A percentile compares a stretch with the other conserved stretches of the same genome.
These are phyloP conservation scores for Meta bourneti DNA, from an alignment of 2,888 invertebrate species.

Conservation along the genomic window DNA sequence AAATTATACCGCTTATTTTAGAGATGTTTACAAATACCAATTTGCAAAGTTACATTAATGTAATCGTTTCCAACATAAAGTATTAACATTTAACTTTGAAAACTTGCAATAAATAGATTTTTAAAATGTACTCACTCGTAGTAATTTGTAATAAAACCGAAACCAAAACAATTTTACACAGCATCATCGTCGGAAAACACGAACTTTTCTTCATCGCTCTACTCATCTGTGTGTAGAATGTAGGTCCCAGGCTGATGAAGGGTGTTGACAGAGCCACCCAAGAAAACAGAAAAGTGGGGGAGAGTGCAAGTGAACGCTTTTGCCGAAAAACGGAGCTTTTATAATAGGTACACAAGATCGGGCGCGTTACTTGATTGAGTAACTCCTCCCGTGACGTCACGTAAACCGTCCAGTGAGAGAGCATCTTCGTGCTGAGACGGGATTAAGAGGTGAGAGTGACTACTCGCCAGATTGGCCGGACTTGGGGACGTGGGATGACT, in stretches of 20 bases:
- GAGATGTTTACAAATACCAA: too few relatives aligned
- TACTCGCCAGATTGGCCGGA: constrained; percentile 37
- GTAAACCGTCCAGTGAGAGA: constrained; percentile 37
- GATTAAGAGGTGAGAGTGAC: constrained; percentile 42
- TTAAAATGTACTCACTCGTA: constrained; percentile 41
- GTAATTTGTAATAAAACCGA: constrained; percentile 46
- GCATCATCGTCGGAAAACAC: background rate
- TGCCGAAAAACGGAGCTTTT: constrained; percentile 31
- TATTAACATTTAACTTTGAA: background rate
- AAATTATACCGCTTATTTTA: too few relatives aligned
- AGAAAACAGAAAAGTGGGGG: constrained; percentile 23
- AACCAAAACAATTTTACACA: constrained; percentile 44
- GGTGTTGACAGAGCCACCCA: background rate
- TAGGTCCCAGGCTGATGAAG: background rate
- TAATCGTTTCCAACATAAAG: background rate
- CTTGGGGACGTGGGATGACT: constrained; percentile 59
- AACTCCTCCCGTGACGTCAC: constrained; percentile 67
- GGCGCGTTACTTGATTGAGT: constrained; percentile 40
- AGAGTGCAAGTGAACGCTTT: constrained; percentile 17
- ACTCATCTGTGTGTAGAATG: background rate
- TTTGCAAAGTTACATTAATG: too few relatives aligned
- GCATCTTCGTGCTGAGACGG: constrained; percentile 25
- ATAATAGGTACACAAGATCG: constrained; percentile 40
- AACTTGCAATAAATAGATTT: background rate
- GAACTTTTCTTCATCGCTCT: constrained; percentile 8